Conservation (phyloP, 1,140 invertebrate genomes). For the Diorhabda carinulata region DNA sequence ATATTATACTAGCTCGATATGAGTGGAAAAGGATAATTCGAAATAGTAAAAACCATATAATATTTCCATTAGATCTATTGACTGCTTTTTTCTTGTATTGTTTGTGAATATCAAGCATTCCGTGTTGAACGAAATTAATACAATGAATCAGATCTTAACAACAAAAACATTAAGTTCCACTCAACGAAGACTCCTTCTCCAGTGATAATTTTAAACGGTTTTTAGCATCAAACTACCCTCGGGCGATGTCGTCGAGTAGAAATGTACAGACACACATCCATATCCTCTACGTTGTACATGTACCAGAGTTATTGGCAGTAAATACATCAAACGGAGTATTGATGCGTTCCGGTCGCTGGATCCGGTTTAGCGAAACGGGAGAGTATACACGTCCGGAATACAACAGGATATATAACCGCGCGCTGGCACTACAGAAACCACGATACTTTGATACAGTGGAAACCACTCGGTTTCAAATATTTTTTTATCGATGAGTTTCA, state of each 20-base stretch:
- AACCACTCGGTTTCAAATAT: background rate
- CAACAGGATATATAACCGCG: background rate
- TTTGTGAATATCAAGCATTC: too few relatives aligned
- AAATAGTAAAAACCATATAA: too few relatives aligned
- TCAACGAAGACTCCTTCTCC: too few relatives aligned
- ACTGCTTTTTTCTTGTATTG: too few relatives aligned
- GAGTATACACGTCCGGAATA: background rate
- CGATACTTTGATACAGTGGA: background rate
- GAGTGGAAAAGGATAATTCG: too few relatives aligned
- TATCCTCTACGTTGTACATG: background rate
- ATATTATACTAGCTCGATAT: too few relatives aligned
- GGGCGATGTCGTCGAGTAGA: background rate
- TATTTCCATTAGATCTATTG: too few relatives aligned
- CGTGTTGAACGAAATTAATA: too few relatives aligned
- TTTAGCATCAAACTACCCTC: background rate
- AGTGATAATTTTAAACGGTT: background rate
- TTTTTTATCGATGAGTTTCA: too few relatives aligned
- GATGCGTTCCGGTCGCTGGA: background rate
- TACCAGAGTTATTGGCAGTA: slow-evolving; percentile 1
- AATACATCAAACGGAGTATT: slow-evolving; percentile 2
- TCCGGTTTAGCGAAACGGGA: background rate
- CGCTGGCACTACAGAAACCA: background rate
- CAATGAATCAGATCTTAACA: too few relatives aligned
- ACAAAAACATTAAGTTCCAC: too few relatives aligned
- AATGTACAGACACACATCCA: background rate